Conservation (phyloP, 64 coral and sea anemone species). For the Pachyseris speciosa region DNA sequence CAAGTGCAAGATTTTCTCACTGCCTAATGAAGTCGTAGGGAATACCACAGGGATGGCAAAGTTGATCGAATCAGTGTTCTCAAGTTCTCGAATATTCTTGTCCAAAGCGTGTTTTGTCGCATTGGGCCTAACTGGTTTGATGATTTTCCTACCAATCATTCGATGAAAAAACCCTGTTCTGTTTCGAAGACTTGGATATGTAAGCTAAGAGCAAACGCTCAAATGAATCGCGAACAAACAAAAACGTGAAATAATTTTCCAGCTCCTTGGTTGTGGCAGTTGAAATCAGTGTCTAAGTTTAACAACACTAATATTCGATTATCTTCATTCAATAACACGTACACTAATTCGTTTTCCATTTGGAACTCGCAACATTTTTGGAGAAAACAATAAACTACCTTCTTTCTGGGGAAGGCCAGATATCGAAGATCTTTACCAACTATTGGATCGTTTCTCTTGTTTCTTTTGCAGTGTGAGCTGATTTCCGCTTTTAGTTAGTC, state of each 20-base stretch:
- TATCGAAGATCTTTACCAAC: constrained; percentile 17
- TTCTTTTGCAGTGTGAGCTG: constrained; percentile 7
- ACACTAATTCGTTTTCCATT: constrained; percentile 11
- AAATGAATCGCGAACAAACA: constrained; percentile 38
- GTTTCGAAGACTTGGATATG: constrained; percentile 16
- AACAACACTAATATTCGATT: neutral
- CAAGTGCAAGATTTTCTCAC: constrained; percentile 20
- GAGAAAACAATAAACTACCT: constrained; percentile 15
- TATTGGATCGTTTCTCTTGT: neutral
- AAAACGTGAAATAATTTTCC: constrained; percentile 16
- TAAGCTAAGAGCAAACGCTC: constrained; percentile 48
- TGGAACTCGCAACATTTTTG: constrained; percentile 30
- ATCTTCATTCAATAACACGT: constrained; percentile 2
- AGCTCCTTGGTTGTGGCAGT: neutral
- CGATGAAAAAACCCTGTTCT: constrained; percentile 6
- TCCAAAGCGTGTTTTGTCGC: neutral
- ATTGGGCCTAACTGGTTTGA: neutral
- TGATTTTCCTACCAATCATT: neutral
- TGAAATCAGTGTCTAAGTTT: neutral
- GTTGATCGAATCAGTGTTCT: constrained; percentile 1
- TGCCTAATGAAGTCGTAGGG: constrained; percentile 48
- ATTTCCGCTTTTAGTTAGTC: neutral
- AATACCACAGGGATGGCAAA: constrained; percentile 44
- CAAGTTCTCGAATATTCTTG: constrained; percentile 31
- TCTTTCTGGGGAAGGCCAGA: neutral